Conservation (phyloP, 2,888 invertebrate species). For the Lepidocyrtinus sp. region DNA sequence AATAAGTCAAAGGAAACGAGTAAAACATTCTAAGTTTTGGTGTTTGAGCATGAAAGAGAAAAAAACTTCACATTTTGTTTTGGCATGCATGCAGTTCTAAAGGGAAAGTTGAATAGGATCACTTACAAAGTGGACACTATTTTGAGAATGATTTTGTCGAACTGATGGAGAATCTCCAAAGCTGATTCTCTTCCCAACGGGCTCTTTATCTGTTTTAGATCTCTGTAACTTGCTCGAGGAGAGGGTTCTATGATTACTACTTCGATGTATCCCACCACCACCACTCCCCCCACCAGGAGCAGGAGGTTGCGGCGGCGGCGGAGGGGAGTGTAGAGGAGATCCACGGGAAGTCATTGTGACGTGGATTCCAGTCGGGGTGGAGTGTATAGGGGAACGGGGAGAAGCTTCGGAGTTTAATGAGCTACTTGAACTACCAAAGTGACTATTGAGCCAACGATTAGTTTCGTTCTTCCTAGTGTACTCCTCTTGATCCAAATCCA, state of each 20-base stretch:
- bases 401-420: constrained; percentile 68
- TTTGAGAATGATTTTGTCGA: constrained; percentile 66
- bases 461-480: constrained; percentile 91
- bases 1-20: neutral
- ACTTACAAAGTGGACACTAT: constrained; percentile 70
- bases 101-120: constrained; percentile 39
- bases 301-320: constrained; percentile 62
- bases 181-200: constrained; percentile 68
- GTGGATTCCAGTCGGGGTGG: constrained; percentile 69
- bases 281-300: constrained; percentile 27
- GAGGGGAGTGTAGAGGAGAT: constrained; percentile 65
- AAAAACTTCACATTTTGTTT: neutral
- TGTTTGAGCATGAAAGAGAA: neutral
- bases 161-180: constrained; percentile 68
- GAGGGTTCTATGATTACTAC: constrained; percentile 37
- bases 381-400: constrained; percentile 66
- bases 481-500: constrained; percentile 90
- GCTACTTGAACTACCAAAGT: constrained; percentile 79
- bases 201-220: constrained; percentile 57
- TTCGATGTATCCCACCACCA: constrained; percentile 25
- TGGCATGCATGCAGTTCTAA: neutral
- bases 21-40: neutral
- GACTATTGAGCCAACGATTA: constrained; percentile 91
- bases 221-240: constrained; percentile 40
- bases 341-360: constrained; percentile 70